Evolutionary conservation across 2,888 invertebrate genomes (phyloP), one percentile per base, ranked within the genome.

Genomic region (Apodemia duryi): DNA sequence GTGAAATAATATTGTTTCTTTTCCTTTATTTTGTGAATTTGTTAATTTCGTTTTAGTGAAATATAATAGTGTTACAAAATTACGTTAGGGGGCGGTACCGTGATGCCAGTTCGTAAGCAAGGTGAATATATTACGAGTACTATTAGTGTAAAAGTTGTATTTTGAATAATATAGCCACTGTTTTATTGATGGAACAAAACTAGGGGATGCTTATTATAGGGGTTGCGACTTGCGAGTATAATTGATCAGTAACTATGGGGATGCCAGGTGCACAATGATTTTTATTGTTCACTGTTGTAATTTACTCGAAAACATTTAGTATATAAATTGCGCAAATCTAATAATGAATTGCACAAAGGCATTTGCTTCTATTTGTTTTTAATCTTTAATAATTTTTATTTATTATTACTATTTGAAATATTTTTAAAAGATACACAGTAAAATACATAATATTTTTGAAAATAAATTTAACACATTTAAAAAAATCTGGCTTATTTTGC

Each of bases 91-190:
- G 91, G 90, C 90, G 90, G 89, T 85, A 84, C 85, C 91, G 91
- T 89, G 90, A 95, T 95, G 95, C 95, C 95, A 86, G 95, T 95
- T 87, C 94, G 95, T 87, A 95, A 95, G 93, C 95, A 95, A 94
- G 95, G 95, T 95, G 88, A 93, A 89, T 87, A 82, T 72, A 64
- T 63, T 68, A 68, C 60, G 63, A 32, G 11, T 69, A 68, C 60
- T 67, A 70, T 68, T 63, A 66, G 63, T 72, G 67, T 71, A 67
- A 35, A 67, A 66, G 67, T 69, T 67, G 62, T 69, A 65, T 67
- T 68, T 66, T 66, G 62, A 66, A 64, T 62, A 64, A 62, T 67
- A 52, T 65, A 65, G 64, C 61, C 60, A 38, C 62, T 62, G 65
- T 67, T 65, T 69, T 70, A 65, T 67, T 68, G 67, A 65, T 63